Evolutionary conservation across 2,113 vertebrate species (phyloP).

Genomic region (Podarcis cretensis): DNA sequence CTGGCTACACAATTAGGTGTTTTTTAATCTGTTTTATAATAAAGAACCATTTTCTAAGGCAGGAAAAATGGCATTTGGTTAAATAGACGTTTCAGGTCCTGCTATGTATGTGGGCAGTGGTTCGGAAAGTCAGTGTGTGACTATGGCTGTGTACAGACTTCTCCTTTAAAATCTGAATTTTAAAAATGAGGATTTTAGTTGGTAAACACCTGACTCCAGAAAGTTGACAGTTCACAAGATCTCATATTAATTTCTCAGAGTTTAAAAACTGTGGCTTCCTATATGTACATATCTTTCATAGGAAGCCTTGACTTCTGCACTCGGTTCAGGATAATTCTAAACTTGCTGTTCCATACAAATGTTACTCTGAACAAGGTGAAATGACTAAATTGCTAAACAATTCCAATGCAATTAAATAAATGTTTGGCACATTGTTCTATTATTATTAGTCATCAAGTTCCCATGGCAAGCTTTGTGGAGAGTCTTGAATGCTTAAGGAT

Average conservation of each 20-base stretch:
- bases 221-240: neutral
- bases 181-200: neutral
- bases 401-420: neutral
- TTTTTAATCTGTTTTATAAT: neutral
- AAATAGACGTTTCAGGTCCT: neutral
- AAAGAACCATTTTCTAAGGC: neutral
- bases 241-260: neutral
- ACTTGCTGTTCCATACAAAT: neutral
- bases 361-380: neutral
- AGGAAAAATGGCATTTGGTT: neutral
- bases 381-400: neutral
- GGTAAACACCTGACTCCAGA: neutral
- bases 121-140: neutral
- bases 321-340: neutral
- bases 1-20: neutral
- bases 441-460: neutral
- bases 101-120: neutral
- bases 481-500: neutral
- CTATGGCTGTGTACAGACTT: neutral
- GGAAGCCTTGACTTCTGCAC: neutral
- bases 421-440: neutral
- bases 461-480: neutral
- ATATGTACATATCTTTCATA: neutral
- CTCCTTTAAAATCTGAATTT: neutral
- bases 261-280: neutral